These are phyloP conservation scores for Melopsittacus undulatus DNA, from an alignment of 2,797 vertebrate genomes.

Conservation along the genomic window DNA sequence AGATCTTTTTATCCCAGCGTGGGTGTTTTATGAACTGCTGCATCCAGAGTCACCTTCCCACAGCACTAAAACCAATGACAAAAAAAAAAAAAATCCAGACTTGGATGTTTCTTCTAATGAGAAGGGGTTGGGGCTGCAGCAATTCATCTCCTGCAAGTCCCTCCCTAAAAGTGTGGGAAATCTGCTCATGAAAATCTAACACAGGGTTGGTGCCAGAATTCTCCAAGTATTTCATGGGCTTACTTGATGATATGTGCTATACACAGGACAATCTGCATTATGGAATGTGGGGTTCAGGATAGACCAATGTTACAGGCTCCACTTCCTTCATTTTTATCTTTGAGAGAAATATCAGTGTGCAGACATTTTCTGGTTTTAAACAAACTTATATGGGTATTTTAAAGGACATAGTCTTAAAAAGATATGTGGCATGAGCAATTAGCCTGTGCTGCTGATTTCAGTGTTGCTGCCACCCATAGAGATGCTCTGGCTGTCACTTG, in stretches of 20 bases:
- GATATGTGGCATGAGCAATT: not conserved
- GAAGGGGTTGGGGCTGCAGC: not conserved
- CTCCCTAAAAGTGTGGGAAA: not conserved
- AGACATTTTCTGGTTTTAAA: not conserved
- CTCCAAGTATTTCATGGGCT: not conserved
- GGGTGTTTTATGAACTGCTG: not conserved
- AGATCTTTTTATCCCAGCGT: not conserved
- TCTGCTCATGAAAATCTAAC: not conserved
- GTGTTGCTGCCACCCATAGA: not conserved
- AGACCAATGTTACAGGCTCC: not conserved
- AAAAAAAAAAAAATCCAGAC: not conserved
- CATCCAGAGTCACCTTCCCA: not conserved
- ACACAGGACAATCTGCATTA: not conserved
- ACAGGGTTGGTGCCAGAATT: not conserved
- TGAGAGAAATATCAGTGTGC: not conserved
- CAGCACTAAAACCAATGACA: not conserved
- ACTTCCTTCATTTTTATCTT: not conserved
- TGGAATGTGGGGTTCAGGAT: not conserved
- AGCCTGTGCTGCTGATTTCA: not conserved
- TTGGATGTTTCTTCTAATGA: not conserved
- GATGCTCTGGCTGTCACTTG: not conserved
- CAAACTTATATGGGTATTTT: not conserved
- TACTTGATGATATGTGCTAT: accelerated
- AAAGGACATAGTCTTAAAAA: not conserved
- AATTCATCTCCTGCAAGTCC: accelerated